phyloP scores from a whole-genome alignment of 1,140 invertebrate genomes.

The Thalassaphorura encarpata region DNA sequence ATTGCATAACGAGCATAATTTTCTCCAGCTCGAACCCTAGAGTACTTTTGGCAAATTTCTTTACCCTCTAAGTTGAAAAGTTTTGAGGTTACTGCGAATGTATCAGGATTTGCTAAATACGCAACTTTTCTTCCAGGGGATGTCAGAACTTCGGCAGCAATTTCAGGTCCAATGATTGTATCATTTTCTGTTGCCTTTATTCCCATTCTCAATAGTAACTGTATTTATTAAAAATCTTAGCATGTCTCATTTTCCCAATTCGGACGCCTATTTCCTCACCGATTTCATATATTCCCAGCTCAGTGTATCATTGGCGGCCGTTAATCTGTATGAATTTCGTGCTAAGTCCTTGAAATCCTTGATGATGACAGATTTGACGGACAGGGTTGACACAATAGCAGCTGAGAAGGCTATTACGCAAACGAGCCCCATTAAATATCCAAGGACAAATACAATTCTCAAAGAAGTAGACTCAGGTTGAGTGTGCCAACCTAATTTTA shows the following conservation, averaged over 20 bases:
- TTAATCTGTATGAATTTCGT: not conserved
- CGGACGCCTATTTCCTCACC: not conserved
- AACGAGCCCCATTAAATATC: slow-evolving; percentile 8
- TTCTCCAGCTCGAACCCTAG: not conserved
- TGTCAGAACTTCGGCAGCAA: too few relatives aligned
- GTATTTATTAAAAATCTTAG: not conserved
- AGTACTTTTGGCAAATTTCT: too few relatives aligned
- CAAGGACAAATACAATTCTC: slow-evolving; percentile 5
- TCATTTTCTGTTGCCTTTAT: slow-evolving; percentile 2
- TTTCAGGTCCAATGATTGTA: too few relatives aligned
- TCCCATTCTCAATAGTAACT: not conserved
- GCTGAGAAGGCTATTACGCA: slow-evolving; percentile 14
- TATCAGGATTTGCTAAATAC: too few relatives aligned
- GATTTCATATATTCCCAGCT: not conserved
- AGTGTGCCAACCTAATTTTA: not conserved
- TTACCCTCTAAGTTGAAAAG: too few relatives aligned
- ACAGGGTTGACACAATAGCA: slow-evolving; percentile 9
- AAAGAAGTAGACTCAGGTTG: slow-evolving; percentile 1
- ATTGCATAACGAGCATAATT: not conserved
- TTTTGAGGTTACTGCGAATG: too few relatives aligned
- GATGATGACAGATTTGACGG: slow-evolving; percentile 4
- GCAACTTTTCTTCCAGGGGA: too few relatives aligned
- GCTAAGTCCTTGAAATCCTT: slow-evolving; percentile 1
- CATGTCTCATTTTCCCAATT: not conserved
- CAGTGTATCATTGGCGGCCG: not conserved